Percentiles rank a stretch among this genome's conserved stretches.
These are phyloP conservation scores for Entomyzon cyanotis DNA, from an alignment of 2,113 vertebrate genomes.

Conservation along the genomic window DNA sequence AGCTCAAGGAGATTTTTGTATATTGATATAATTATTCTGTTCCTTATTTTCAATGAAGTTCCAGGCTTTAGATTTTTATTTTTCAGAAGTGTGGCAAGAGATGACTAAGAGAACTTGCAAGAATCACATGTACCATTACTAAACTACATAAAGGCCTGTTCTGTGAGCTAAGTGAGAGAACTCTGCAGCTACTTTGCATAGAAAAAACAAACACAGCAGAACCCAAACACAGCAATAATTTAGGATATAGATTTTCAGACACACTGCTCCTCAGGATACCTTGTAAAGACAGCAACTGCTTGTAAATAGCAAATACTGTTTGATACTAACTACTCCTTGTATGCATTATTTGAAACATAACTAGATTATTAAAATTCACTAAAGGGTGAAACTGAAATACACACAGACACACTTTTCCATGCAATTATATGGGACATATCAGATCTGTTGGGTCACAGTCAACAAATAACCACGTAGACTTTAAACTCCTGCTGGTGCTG, in stretches of 20 bases:
- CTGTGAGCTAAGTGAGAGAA: not conserved
- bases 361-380: not conserved
- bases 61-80: not conserved
- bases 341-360: not conserved
- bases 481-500: not conserved
- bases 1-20: not conserved
- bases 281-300: not conserved
- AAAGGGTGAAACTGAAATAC: not conserved
- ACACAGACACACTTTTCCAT: not conserved
- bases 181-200: not conserved
- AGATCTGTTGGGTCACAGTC: not conserved
- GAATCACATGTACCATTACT: not conserved
- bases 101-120: slow-evolving; percentile 40
- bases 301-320: not conserved
- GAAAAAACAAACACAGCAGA: not conserved
- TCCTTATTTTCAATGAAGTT: not conserved
- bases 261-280: not conserved
- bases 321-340: not conserved
- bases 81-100: not conserved
- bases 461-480: not conserved
- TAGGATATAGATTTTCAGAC: not conserved
- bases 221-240: not conserved
- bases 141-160: not conserved
- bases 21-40: not conserved
- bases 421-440: not conserved